Conservation (phyloP, 2,113 vertebrate species). For the Propithecus coquereli region DNA sequence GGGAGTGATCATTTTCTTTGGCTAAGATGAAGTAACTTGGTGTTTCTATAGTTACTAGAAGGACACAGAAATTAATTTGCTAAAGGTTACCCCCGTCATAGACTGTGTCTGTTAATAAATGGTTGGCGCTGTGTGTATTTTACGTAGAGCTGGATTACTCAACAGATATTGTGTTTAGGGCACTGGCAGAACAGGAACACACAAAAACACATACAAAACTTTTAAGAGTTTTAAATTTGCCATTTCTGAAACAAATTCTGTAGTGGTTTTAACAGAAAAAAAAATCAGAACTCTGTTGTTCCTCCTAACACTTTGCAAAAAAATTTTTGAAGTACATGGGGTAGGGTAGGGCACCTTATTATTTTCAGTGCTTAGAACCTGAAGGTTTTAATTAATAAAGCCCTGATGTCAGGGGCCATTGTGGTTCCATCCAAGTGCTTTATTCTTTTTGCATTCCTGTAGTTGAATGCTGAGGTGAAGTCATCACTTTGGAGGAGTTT, state of each 20-base stretch:
- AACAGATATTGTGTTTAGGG: neutral
- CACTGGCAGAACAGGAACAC: neutral
- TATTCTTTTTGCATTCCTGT: constrained; percentile 44
- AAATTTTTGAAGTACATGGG: neutral
- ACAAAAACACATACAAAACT: neutral
- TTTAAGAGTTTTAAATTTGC: constrained; percentile 1
- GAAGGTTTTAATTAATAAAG: constrained; percentile 64
- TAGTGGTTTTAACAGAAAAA: neutral
- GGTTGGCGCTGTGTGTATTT: neutral
- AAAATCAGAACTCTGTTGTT: neutral
- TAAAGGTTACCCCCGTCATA: neutral
- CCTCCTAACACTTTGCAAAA: neutral
- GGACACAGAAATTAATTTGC: constrained; percentile 44
- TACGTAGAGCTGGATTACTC: neutral
- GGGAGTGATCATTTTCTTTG: constrained; percentile 41
- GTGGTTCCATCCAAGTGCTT: constrained; percentile 41
- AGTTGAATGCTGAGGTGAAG: constrained; percentile 50
- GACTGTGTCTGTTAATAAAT: constrained; percentile 2
- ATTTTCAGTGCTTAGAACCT: constrained; percentile 46
- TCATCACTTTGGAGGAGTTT: constrained; percentile 50
- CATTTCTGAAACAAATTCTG: constrained; percentile 20
- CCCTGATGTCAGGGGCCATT: constrained; percentile 29
- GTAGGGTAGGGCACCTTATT: neutral
- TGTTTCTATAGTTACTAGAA: constrained; percentile 48
- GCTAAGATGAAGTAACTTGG: neutral